Percentiles rank a stretch among this genome's conserved stretches.
These are phyloP conservation scores for Lophius piscatorius DNA, from an alignment of 2,113 vertebrate genomes.

Conservation along the genomic window DNA sequence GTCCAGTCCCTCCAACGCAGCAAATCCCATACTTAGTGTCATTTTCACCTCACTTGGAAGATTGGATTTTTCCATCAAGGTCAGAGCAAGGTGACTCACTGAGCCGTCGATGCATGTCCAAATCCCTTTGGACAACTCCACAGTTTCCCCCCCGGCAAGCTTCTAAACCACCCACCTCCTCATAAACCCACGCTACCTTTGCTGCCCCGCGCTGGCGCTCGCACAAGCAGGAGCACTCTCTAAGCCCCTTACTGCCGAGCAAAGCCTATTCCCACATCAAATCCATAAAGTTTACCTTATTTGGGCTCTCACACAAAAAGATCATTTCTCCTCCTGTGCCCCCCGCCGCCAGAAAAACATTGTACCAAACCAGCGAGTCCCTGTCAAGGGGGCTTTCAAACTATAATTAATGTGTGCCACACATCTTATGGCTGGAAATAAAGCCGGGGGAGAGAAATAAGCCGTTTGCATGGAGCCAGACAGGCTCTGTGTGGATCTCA, in stretches of 20 bases:
- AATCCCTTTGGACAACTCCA: constrained; percentile 47
- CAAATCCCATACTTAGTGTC: constrained; percentile 55
- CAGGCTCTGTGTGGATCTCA: constrained; percentile 16
- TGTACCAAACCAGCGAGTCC: constrained; percentile 40
- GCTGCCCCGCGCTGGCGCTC: constrained; percentile 8
- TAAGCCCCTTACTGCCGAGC: constrained; percentile 45
- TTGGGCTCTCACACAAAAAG: constrained; percentile 45
- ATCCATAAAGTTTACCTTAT: constrained; percentile 74
- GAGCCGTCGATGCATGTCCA: constrained; percentile 53
- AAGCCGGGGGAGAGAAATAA: constrained; percentile 10
- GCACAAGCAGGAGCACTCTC: constrained; percentile 36
- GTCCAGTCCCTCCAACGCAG: constrained; percentile 42
- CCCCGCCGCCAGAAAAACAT: constrained; percentile 29
- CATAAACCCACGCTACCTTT: constrained; percentile 31
- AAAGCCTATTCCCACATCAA: constrained; percentile 68
- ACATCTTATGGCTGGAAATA: constrained; percentile 14
- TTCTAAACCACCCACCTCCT: constrained; percentile 32
- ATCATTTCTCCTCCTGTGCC: constrained; percentile 58
- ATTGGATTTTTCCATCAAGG: constrained; percentile 77
- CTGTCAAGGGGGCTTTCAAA: constrained; percentile 45
- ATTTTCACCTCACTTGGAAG: constrained; percentile 52
- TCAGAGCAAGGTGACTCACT: constrained; percentile 70
- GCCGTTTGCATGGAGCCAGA: constrained; percentile 19
- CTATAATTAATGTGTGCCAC: constrained; percentile 51
- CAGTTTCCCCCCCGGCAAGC: constrained; percentile 8